A percentile compares a stretch with the other conserved stretches of the same genome.
Evolutionary conservation across 2,797 vertebrate genomes (phyloP).

Genomic region (Cossypha niveicapilla): DNA sequence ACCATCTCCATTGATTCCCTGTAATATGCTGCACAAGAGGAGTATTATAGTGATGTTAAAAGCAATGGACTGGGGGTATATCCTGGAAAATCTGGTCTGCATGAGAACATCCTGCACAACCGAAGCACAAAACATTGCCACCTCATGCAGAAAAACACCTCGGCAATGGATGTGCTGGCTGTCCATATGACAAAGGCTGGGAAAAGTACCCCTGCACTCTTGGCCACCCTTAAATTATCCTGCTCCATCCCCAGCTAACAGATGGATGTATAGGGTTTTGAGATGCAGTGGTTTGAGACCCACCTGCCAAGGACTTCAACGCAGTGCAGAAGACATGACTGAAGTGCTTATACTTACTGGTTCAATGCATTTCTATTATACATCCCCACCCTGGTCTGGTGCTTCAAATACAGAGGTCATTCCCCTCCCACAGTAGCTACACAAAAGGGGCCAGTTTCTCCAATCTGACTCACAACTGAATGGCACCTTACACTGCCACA

Average conservation of each 20-base stretch:
- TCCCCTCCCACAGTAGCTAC: background rate
- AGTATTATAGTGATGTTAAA: background rate
- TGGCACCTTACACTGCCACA: background rate
- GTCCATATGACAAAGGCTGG: background rate
- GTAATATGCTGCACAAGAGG: background rate
- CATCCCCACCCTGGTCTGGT: background rate
- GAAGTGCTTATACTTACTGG: background rate
- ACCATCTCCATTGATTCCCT: background rate
- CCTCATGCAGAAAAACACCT: slow-evolving; percentile 21
- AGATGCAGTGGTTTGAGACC: background rate
- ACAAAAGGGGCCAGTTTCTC: background rate
- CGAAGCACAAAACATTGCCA: background rate
- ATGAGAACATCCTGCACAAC: background rate
- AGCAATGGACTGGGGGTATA: background rate
- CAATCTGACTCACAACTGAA: background rate
- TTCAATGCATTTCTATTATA: background rate
- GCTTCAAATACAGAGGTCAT: background rate
- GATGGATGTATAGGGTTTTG: too few relatives aligned
- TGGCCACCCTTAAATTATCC: background rate
- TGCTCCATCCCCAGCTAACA: background rate
- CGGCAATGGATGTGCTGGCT: background rate
- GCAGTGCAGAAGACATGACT: background rate
- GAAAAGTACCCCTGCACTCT: background rate
- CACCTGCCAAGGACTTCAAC: background rate
- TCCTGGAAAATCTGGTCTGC: background rate